A percentile compares a stretch with the other conserved stretches of the same genome.
Evolutionary conservation across 2,797 vertebrate genomes (phyloP).

Genomic region (Acridotheres tristis): DNA sequence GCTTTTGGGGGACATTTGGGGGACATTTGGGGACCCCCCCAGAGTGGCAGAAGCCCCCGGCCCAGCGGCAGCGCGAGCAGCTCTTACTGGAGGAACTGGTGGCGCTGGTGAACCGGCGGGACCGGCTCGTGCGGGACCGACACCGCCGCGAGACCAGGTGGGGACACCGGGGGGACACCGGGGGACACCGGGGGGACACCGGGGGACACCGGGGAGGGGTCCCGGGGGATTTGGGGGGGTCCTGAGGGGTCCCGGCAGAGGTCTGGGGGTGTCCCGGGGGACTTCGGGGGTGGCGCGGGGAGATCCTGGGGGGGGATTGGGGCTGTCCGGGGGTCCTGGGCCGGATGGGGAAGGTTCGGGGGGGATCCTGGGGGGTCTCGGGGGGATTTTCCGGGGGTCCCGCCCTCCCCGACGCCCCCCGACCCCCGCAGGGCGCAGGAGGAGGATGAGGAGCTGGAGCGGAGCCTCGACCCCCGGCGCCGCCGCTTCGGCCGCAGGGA

Average conservation of each 20-base stretch:
- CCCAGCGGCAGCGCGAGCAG: background rate
- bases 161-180: background rate
- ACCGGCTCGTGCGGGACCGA: background rate
- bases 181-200: background rate
- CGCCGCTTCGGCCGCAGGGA: background rate
- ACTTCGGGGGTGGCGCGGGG: too few relatives aligned
- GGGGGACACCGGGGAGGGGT: background rate
- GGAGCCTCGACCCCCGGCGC: background rate
- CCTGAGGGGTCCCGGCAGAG: background rate
- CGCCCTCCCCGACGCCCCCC: background rate
- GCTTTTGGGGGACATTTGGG: background rate
- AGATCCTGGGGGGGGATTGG: background rate
- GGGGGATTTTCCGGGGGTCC: background rate
- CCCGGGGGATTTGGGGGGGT: background rate
- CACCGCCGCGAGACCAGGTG: background rate
- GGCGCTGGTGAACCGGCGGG: background rate
- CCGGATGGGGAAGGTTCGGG: too few relatives aligned
- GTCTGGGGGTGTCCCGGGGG: background rate
- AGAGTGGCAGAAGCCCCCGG: background rate
- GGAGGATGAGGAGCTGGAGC: background rate
- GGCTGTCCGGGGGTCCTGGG: too few relatives aligned
- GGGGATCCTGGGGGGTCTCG: background rate
- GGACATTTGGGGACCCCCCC: background rate
- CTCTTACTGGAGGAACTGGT: background rate
- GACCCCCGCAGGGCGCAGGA: background rate